Conservation (phyloP, 2,888 invertebrate genomes). For the Hyposoter dolosus region DNA sequence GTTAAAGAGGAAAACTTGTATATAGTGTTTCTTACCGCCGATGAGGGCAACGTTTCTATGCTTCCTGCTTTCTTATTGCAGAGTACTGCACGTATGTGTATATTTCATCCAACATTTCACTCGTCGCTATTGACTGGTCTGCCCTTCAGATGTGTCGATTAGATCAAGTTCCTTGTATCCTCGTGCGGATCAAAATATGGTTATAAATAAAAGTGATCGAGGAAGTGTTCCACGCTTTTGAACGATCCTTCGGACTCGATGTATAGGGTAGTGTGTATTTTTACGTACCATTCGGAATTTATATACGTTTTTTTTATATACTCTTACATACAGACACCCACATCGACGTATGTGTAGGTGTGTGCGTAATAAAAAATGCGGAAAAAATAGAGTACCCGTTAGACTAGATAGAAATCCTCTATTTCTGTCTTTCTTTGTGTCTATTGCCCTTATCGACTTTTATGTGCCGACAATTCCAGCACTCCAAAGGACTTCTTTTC, state of each 20-base stretch:
- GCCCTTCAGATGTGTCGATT: constrained; percentile 2
- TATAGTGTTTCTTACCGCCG: not conserved
- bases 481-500: constrained; percentile 21
- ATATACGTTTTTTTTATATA: not conserved
- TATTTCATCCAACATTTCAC: constrained; percentile 13
- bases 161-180: constrained; percentile 34
- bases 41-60: not conserved
- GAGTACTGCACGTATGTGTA: not conserved
- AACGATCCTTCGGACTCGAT: constrained; percentile 52
- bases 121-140: constrained; percentile 17
- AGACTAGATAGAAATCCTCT: constrained; percentile 23
- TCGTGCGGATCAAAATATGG: constrained; percentile 60
- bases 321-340: not conserved
- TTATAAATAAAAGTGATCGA: constrained; percentile 68
- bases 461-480: constrained; percentile 25
- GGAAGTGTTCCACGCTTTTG: constrained; percentile 57
- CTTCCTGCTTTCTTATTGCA: not conserved
- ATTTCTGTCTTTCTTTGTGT: constrained; percentile 7
- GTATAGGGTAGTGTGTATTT: not conserved
- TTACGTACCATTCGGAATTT: not conserved
- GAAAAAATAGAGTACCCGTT: constrained; percentile 28
- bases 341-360: not conserved
- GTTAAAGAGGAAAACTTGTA: not conserved
- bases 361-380: not conserved
- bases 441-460: constrained; percentile 35